Base-by-base conservation (phyloP, 2,888 invertebrate species). In the Meliscaeva auricollis region DNA sequence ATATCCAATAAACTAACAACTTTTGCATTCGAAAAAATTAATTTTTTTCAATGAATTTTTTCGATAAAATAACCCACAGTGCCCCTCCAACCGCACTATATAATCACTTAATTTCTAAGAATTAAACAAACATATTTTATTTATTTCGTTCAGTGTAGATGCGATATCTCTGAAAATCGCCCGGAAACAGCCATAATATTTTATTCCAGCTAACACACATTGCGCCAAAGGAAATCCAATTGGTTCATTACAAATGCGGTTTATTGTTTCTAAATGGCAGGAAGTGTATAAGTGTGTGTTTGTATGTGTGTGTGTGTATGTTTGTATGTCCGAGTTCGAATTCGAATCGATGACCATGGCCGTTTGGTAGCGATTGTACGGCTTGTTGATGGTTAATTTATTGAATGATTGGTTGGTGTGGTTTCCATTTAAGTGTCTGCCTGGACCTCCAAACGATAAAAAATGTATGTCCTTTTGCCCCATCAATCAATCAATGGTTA, bases 321-420 rank as follows among this genome's bases (percentile, higher is more conserved):
- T 54, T 15, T 3, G 30, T 30, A 15, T 15, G 26, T 44, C 3
- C 0, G 1, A 17, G 5, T 50, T n/a, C 26, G 26, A 26, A 26
- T 3, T 26, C 26, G 22, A 0, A 13, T 22, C 13, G 22, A 13
- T 4, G 2, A 26, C 22, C 13, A 50, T 50, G 22, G 50, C 22
- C 22, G 50, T 15, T 54, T 32, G 26, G 32, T 58, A 38, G 13
- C 48, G 32, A 75, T 75, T 75, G 56, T 72, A 66, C 38, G 76
- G 85, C 73, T 81, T 81, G 76, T 81, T 85, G 72, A 72, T 73
- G 76, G 80, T 76, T 80, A 76, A 81, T 85, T 80, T 85, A 81
- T 76, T 52, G 75, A 64, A 72, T 80, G 58, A 50, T 62, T 73
- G 38, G 66, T 17, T 9, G 15, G 13, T 62, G 30, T 50, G 30